A percentile compares a stretch with the other conserved stretches of the same genome.
These are phyloP conservation scores for Cryptops parisi DNA, from an alignment of 2,888 invertebrate genomes.

Conservation along the genomic window DNA sequence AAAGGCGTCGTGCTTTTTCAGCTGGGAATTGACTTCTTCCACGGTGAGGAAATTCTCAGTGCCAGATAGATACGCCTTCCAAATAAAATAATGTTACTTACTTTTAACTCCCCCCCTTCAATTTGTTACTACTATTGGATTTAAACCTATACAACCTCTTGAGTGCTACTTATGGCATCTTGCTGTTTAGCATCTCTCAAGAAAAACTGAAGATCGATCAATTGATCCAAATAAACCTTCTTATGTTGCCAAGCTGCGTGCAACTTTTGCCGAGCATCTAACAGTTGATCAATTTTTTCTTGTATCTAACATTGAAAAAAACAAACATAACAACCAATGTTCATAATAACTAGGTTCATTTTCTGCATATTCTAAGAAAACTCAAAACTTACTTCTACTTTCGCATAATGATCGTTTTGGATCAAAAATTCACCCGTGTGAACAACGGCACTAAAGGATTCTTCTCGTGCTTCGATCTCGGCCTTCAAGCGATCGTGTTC, in stretches of 20 bases:
- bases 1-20: conserved; percentile 89
- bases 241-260: conserved; percentile 77
- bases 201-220: conserved; percentile 88
- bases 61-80: conserved; percentile 26
- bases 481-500: conserved; percentile 68
- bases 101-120: background rate
- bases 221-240: conserved; percentile 74
- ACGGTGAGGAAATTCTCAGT: conserved; percentile 30
- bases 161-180: conserved; percentile 71
- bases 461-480: conserved; percentile 79
- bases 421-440: conserved; percentile 69
- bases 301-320: conserved; percentile 27
- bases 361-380: background rate
- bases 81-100: too few species aligned
- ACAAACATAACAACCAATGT: conserved; percentile 7
- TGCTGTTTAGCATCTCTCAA: conserved; percentile 83
- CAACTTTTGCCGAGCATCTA: conserved; percentile 61
- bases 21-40: conserved; percentile 75
- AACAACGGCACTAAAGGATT: conserved; percentile 56
- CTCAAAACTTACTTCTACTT: conserved; percentile 25
- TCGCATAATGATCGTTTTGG: conserved; percentile 64
- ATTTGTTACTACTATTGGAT: too few species aligned
- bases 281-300: conserved; percentile 39
- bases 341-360: conserved; percentile 2
- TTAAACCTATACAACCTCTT: too few species aligned